A percentile compares a stretch with the other conserved stretches of the same genome.
Evolutionary conservation across 2,113 vertebrate genomes (phyloP).

Genomic region (Vulpes vulpes): DNA sequence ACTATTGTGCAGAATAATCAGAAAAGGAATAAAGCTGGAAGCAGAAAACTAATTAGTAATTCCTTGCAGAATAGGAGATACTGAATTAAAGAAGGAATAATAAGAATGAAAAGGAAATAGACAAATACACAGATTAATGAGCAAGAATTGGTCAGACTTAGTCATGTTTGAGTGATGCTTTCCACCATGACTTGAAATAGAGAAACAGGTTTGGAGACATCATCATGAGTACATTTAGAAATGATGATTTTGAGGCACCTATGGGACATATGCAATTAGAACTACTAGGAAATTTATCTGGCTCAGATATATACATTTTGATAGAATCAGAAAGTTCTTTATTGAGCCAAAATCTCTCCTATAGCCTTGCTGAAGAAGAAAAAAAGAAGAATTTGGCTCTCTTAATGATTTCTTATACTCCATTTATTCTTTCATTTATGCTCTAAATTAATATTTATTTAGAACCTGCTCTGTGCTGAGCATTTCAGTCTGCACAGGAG

Average conservation of each 20-base stretch:
- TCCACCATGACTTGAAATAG: background rate
- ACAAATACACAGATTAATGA: background rate
- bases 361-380: background rate
- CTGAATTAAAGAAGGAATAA: background rate
- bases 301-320: background rate
- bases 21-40: background rate
- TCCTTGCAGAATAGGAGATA: background rate
- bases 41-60: constrained; percentile 7
- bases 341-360: background rate
- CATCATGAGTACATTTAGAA: background rate
- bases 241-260: background rate
- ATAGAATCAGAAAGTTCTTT: constrained; percentile 4
- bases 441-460: background rate
- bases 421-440: background rate
- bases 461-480: background rate
- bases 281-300: background rate
- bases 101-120: background rate
- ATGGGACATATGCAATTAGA: background rate
- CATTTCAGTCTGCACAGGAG: background rate
- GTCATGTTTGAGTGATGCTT: background rate
- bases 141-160: background rate
- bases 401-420: background rate
- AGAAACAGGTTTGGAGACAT: background rate
- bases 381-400: background rate
- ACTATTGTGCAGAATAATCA: background rate